Evolutionary conservation across 2,797 vertebrate genomes (phyloP).

Genomic region (Apogon talboti): DNA sequence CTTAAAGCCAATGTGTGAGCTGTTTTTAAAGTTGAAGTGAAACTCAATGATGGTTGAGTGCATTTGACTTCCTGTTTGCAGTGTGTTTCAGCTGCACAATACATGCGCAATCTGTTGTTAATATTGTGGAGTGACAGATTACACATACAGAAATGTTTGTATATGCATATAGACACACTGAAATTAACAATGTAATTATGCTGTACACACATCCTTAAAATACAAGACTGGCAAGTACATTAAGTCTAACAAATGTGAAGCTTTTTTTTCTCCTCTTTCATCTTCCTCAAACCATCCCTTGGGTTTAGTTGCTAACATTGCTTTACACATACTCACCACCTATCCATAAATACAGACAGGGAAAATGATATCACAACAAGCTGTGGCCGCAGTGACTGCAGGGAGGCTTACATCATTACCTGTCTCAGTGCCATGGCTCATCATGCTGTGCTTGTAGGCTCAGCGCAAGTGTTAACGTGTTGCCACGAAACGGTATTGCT

Average conservation of each 20-base stretch:
- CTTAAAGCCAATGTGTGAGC: background rate
- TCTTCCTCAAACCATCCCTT: conserved; percentile 9
- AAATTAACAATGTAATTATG: conserved; percentile 1
- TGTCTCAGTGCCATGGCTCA: conserved; percentile 61
- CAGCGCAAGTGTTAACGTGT: conserved; percentile 66
- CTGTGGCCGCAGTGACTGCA: conserved; percentile 25
- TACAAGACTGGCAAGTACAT: background rate
- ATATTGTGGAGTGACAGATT: background rate
- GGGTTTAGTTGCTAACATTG: conserved; percentile 23
- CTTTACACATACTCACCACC: conserved; percentile 32
- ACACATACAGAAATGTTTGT: background rate
- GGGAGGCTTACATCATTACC: conserved; percentile 66
- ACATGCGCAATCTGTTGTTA: background rate
- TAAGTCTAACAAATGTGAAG: background rate
- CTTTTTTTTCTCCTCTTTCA: background rate
- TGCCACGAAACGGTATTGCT: conserved; percentile 51
- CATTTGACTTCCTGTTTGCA: background rate
- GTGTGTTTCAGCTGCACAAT: background rate
- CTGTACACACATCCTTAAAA: background rate
- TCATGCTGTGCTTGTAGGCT: conserved; percentile 39
- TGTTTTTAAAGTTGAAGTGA: conserved; percentile 7
- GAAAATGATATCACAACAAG: conserved; percentile 60
- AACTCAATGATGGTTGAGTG: background rate
- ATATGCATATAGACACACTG: background rate
- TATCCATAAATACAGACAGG: conserved; percentile 48